phyloP scores from a whole-genome alignment of 92 coral and sea anemone species.

The Scolanthus callimorphus region DNA sequence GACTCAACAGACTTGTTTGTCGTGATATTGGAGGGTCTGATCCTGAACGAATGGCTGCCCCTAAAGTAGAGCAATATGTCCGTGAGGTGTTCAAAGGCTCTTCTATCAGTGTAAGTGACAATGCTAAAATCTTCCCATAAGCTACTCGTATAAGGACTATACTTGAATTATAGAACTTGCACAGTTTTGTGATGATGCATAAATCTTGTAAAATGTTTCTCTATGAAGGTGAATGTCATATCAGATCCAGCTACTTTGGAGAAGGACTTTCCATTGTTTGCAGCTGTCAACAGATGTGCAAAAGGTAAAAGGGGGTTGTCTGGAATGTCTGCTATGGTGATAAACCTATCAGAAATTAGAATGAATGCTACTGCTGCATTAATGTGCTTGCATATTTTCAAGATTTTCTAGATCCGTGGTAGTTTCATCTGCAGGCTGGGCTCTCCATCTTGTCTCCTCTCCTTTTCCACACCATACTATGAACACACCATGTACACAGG shows the following conservation, averaged over 20 bases:
- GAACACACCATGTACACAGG: no score
- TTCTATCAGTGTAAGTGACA: conserved; percentile 62
- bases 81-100: conserved; percentile 45
- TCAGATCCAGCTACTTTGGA: conserved; percentile 43
- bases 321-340: no score
- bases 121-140: no score
- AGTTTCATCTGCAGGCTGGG: neutral
- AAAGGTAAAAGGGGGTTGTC: no score
- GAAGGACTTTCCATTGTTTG: conserved; percentile 67
- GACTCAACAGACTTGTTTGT: conserved; percentile 58
- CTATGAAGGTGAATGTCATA: conserved; percentile 51
- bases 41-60: conserved; percentile 94
- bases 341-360: no score
- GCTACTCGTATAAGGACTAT: no score
- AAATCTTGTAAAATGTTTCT: neutral
- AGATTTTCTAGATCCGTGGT: neutral
- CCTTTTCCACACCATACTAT: no score
- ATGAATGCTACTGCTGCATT: no score
- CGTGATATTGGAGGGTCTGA: conserved; percentile 97
- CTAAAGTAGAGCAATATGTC: conserved; percentile 71
- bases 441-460: no score
- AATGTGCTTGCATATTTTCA: no score
- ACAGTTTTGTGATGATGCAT: no score
- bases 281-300: conserved; percentile 89
- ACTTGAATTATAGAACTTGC: no score